Conservation (phyloP, 2,797 vertebrate genomes). For the Gambelia wislizenii region DNA sequence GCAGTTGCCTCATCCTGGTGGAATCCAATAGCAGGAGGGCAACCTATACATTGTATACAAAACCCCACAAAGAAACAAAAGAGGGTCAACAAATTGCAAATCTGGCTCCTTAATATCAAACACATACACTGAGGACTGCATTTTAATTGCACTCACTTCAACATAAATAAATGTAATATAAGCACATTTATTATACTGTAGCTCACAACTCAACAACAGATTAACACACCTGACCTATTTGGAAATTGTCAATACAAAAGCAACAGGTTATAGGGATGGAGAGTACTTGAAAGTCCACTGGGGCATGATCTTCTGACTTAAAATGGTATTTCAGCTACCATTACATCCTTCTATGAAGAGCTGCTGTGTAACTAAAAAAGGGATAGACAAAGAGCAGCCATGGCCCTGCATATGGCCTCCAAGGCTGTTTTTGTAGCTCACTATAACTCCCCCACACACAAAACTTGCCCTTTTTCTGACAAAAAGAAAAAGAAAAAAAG, state of each 20-base stretch:
- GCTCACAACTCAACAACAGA: neutral
- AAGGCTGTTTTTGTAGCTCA: too few species aligned
- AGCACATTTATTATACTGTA: too few species aligned
- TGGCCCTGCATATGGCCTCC: too few species aligned
- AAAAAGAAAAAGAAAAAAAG: too few species aligned
- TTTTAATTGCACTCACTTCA: neutral
- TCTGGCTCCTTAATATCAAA: neutral
- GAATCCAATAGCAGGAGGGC: constrained; percentile 76
- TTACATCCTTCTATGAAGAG: neutral
- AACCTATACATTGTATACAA: constrained; percentile 57
- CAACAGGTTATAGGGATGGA: neutral
- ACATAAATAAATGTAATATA: neutral
- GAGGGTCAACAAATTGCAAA: neutral
- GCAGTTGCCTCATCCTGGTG: constrained; percentile 74
- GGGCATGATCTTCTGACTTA: neutral
- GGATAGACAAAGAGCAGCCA: too few species aligned
- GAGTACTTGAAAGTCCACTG: neutral
- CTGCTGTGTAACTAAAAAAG: neutral
- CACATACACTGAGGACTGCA: neutral
- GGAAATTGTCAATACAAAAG: neutral
- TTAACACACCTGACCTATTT: neutral
- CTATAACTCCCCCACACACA: too few species aligned
- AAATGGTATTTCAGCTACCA: too few species aligned
- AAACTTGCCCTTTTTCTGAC: too few species aligned
- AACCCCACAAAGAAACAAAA: neutral